Evolutionary conservation across 2,113 vertebrate species (phyloP).

Genomic region (Rafetus swinhoei): DNA sequence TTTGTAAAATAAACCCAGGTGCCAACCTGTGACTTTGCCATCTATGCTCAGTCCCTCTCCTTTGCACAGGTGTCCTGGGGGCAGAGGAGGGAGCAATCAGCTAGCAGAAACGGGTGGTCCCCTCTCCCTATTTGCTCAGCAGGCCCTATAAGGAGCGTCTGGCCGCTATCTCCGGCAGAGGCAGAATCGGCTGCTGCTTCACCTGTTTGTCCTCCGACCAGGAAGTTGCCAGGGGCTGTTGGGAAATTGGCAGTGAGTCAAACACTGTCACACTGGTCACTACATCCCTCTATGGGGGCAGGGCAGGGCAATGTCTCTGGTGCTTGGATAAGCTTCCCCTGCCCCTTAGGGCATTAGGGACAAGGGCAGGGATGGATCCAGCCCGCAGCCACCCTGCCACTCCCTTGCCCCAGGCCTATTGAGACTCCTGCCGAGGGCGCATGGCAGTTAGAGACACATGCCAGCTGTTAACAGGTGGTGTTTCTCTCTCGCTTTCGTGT

Average conservation of each 20-base stretch:
- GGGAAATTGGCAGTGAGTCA: no score
- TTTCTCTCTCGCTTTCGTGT: no score
- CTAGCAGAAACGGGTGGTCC: background rate
- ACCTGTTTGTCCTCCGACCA: background rate
- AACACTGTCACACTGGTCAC: background rate
- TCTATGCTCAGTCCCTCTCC: rapidly evolving
- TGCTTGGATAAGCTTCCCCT: background rate
- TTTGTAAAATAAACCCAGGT: slow-evolving; percentile 1
- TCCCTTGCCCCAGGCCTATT: no score
- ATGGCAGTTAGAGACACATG: no score
- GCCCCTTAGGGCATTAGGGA: background rate
- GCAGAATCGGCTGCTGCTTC: background rate
- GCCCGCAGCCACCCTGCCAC: no score
- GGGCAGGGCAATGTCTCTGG: background rate
- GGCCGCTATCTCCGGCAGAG: background rate
- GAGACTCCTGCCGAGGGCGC: no score
- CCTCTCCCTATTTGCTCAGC: background rate
- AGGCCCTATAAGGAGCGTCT: no score
- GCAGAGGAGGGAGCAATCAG: no score
- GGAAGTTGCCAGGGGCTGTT: background rate
- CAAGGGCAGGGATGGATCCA: background rate
- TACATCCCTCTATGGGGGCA: background rate
- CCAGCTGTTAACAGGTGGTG: no score
- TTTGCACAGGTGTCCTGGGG: background rate
- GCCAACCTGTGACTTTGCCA: background rate